Base-by-base conservation (phyloP, 2,888 invertebrate species). In the Hydrotaea cyrtoneurina region DNA sequence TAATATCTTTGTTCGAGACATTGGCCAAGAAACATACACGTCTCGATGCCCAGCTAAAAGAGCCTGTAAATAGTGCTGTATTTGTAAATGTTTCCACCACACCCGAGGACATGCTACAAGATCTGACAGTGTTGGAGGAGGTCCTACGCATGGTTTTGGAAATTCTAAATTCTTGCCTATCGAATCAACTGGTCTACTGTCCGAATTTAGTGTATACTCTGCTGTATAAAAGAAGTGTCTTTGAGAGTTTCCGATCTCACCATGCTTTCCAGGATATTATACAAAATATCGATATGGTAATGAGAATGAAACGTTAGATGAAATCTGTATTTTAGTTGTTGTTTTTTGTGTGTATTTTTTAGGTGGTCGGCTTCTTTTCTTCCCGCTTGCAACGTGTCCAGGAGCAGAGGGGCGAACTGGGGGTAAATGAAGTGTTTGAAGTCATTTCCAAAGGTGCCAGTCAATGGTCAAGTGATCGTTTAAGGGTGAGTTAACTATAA, bases 121-220 rank as follows among this genome's bases (percentile, higher is more conserved):
- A 98, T 93, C 94, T 98, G 87, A 95, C 95, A 57, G 98, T 98
- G 0, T 93, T 99, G 39, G 99, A 99, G 92, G 99, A 99, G 92
- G 98, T 99, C 0, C 94, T 99, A 39, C 94, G 99, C 39, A 99
- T 99, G 97, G 95, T 99, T 17, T 93, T 99, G 85, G 99, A 99
- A 93, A 99, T 99, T 83, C 94, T 99, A 86, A 99, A 99, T 94
- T 98, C 98, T 39, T 97, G 97, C 90, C 94, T 99, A 74, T 95
- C 97, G 0, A 96, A 97, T 91, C 98, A 98, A 89, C 93, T 99
- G 86, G 93, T 95, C 87, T 95, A 97, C 93, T 97, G 97, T 94
- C 94, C 98, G 7, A 96, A 99, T 93, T 94, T 99, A 86, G 96
- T 99, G 66, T 99, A 99, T 92, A 98, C 98, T 0, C 93, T 99